Evolutionary conservation across 2,797 vertebrate genomes (phyloP).

Genomic region (Caiman crocodilus): DNA sequence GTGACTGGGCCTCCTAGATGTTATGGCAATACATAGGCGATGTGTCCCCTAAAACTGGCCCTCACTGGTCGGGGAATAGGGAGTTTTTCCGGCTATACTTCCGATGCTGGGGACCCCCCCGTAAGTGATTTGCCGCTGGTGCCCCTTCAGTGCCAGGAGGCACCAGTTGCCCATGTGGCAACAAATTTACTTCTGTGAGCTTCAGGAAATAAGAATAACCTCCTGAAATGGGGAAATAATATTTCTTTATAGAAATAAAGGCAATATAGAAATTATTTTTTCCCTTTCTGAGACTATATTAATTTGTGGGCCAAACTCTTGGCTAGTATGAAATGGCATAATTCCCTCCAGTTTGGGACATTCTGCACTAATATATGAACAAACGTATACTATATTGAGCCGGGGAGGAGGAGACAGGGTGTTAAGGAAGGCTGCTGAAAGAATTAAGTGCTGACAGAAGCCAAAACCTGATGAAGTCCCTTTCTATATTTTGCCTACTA

Average conservation of each 20-base stretch:
- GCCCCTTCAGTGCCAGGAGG: neutral
- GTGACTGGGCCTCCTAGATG: too few species aligned
- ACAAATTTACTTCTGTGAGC: neutral
- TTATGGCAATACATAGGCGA: too few species aligned
- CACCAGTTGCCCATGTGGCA: neutral
- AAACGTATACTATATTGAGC: neutral
- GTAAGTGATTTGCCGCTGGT: neutral
- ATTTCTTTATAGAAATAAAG: neutral
- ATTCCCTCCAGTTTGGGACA: neutral
- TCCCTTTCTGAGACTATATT: neutral
- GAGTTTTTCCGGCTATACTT: too few species aligned
- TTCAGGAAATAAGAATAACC: neutral
- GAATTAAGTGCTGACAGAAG: neutral
- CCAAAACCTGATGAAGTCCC: conserved; percentile 48
- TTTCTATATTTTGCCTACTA: conserved; percentile 15
- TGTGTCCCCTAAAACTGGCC: too few species aligned
- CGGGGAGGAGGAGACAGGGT: neutral
- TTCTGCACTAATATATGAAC: neutral
- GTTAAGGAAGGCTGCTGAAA: neutral
- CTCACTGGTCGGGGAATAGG: too few species aligned
- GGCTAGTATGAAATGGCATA: fast-evolving
- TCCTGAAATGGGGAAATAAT: neutral
- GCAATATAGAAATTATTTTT: neutral
- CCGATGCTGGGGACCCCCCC: too few species aligned
- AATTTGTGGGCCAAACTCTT: fast-evolving